A percentile compares a stretch with the other conserved stretches of the same genome.
phyloP scores from a whole-genome alignment of 2,113 vertebrate genomes.

The Herpailurus yagouaroundi region DNA sequence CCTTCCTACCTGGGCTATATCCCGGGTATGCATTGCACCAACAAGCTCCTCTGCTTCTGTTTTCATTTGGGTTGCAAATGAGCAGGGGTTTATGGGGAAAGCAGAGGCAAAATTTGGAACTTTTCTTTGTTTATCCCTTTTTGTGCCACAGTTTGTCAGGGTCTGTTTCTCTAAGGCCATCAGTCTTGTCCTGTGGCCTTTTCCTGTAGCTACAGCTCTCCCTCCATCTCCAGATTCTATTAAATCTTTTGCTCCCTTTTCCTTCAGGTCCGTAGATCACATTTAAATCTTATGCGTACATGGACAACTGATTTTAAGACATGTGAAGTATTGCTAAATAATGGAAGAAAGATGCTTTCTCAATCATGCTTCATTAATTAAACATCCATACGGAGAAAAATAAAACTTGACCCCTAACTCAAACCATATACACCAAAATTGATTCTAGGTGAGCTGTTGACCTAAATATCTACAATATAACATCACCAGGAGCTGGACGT shows the following conservation, averaged over 20 bases:
- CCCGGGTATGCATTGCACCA: not conserved
- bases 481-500: not conserved
- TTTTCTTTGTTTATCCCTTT: not conserved
- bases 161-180: not conserved
- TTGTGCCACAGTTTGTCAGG: not conserved
- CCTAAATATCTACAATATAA: not conserved
- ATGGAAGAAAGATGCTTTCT: not conserved
- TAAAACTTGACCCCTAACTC: not conserved
- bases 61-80: not conserved
- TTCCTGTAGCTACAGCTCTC: not conserved
- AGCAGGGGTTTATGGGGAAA: not conserved
- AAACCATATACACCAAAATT: not conserved
- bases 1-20: not conserved
- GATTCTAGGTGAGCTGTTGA: not conserved
- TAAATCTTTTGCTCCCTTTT: not conserved
- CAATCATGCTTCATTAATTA: not conserved
- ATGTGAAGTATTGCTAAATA: not conserved
- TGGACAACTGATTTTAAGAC: not conserved
- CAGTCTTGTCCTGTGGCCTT: not conserved
- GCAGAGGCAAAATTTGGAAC: not conserved
- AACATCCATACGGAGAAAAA: not conserved
- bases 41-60: not conserved
- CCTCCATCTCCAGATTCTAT: not conserved
- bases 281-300: not conserved
- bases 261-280: not conserved